Conservation (phyloP, 2,888 invertebrate genomes). For the Entomobrya proxima region DNA sequence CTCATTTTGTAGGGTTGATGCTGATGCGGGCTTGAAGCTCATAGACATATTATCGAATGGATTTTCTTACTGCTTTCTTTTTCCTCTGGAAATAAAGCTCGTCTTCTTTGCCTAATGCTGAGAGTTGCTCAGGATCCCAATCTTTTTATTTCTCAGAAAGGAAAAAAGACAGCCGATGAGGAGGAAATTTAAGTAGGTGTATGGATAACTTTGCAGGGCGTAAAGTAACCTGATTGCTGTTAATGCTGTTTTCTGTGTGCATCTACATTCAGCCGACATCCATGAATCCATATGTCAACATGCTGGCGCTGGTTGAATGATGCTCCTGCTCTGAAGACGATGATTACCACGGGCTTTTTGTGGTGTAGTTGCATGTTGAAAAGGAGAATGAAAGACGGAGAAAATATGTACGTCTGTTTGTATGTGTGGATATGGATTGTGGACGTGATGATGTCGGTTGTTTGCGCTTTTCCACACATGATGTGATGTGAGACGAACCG, state of each 20-base stretch:
- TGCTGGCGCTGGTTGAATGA: constrained; percentile 22
- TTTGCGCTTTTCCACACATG: constrained; percentile 63
- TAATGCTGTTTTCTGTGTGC: not conserved
- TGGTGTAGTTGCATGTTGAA: not conserved
- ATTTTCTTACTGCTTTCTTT: not conserved
- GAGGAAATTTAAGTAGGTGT: constrained; percentile 53
- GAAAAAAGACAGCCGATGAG: not conserved
- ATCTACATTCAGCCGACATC: constrained; percentile 34
- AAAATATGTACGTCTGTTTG: not conserved
- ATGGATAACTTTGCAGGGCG: constrained; percentile 27
- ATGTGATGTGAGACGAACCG: constrained; percentile 53
- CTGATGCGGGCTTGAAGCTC: constrained; percentile 15
- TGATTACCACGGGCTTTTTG: not conserved
- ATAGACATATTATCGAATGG: not conserved
- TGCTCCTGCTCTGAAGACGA: too few species aligned
- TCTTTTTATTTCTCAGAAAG: not conserved
- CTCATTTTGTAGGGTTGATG: not conserved
- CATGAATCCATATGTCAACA: constrained; percentile 59
- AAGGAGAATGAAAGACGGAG: not conserved
- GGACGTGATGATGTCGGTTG: constrained; percentile 51
- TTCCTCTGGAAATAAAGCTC: too few species aligned
- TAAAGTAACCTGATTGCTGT: constrained; percentile 26
- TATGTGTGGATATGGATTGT: not conserved
- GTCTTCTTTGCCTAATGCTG: constrained; percentile 3
- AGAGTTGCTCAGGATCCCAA: too few species aligned